Evolutionary conservation across 2,888 invertebrate species (phyloP), one percentile per base, ranked within the genome.

Genomic region (Xestia ashworthii): DNA sequence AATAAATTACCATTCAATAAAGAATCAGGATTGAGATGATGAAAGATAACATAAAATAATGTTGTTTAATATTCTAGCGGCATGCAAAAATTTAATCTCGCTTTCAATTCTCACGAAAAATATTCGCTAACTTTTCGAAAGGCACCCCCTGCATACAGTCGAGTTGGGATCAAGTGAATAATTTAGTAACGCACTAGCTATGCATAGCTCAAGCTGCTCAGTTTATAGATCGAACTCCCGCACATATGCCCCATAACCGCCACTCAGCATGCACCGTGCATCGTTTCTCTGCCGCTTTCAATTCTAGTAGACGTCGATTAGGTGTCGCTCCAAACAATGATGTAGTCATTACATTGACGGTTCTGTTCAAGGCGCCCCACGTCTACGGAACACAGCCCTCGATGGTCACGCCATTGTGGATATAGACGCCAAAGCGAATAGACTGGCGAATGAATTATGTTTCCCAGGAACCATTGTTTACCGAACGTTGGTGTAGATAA

Each of bases 391-490:
- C 72, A 69, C 32, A 65, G 60, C 65, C 55, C 8, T 22, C 66
- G 48, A 65, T 69, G 53, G 58, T 25, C n/a, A 58, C 16, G 22
- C 55, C 44, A 79, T 76, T 86, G 62, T 69, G 69, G 70, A 60
- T 74, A 74, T 72, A 60, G 44, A 64, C 53, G 76, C 41, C 67
- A 62, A 48, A 77, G n/a, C 60, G 25, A 48, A 44, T 76, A 32
- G 70, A 68, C 71, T 75, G 72, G 66, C 32, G 79, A 86, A 83
- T 86, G 86, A 88, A 79, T 83, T 83, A 86, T 76, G 81, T 67
- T 69, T 58, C 64, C 75, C 67, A 76, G 77, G 72, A 77, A 78
- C 76, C 60, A 83, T 87, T 87, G 83, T 87, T 83, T 79, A 78
- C 60, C 41, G 69, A 76, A 73, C 69, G 62, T 41, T 70, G 55